A percentile compares a stretch with the other conserved stretches of the same genome.
These are phyloP conservation scores for Campoplex nolae DNA, from an alignment of 2,888 invertebrate genomes.

Conservation along the genomic window DNA sequence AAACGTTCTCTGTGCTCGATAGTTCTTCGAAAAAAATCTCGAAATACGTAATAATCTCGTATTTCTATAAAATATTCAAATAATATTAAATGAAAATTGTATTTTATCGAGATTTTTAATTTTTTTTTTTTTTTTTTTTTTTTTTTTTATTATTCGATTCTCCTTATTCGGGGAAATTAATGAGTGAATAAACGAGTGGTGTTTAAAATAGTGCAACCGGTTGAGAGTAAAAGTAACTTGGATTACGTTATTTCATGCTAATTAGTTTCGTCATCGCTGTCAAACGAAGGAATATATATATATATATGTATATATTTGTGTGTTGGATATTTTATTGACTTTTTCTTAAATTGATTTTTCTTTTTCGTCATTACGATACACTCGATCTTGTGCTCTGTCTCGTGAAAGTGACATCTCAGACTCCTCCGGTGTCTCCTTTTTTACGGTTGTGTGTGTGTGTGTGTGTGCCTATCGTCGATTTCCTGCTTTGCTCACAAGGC, in stretches of 20 bases:
- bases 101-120: neutral
- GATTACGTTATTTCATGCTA: slow-evolving; percentile 15
- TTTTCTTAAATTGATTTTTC: neutral
- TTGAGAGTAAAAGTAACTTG: slow-evolving; percentile 6
- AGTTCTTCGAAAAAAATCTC: slow-evolving; percentile 9
- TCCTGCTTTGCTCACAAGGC: slow-evolving; percentile 60
- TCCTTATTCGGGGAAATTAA: neutral
- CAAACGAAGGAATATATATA: neutral
- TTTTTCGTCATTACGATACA: neutral
- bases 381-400: slow-evolving; percentile 13
- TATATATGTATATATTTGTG: neutral
- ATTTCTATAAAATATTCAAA: neutral
- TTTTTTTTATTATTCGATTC: neutral
- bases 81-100: neutral
- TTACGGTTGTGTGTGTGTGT: neutral
- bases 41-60: neutral
- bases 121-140: neutral
- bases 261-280: slow-evolving; percentile 22
- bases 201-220: neutral
- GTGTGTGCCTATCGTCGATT: slow-evolving; percentile 35
- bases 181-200: too few species aligned
- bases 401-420: slow-evolving; percentile 57
- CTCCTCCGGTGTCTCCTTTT: slow-evolving; percentile 31
- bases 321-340: neutral
- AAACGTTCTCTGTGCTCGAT: slow-evolving; percentile 8